These are phyloP conservation scores for Phalangium opilio DNA, from an alignment of 2,888 invertebrate species.

Conservation along the genomic window DNA sequence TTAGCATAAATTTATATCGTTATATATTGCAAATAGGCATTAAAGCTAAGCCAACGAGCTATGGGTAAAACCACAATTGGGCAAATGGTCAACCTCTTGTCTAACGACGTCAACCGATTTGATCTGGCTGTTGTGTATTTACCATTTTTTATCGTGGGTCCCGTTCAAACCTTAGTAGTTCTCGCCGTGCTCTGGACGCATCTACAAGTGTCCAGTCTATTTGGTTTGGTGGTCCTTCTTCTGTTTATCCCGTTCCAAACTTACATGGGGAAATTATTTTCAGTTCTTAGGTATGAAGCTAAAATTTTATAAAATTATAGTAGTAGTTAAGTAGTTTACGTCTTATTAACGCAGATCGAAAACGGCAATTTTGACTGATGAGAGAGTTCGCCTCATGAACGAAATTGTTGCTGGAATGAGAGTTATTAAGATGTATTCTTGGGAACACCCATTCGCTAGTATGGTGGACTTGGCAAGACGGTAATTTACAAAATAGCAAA, in stretches of 20 bases:
- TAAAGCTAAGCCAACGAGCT: conserved; percentile 61
- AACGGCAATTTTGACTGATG: conserved; percentile 73
- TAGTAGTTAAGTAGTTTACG: too few relatives aligned
- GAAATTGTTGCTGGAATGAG: conserved; percentile 86
- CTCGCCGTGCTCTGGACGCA: conserved; percentile 62
- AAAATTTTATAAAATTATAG: too few relatives aligned
- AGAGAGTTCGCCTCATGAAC: conserved; percentile 79
- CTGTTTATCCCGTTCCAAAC: conserved; percentile 71
- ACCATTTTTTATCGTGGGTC: conserved; percentile 84
- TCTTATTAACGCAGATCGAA: too few relatives aligned
- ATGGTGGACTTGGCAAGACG: conserved; percentile 60
- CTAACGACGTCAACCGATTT: conserved; percentile 86
- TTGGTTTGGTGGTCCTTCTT: conserved; percentile 61
- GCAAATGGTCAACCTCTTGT: conserved; percentile 80
- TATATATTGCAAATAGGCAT: conserved; percentile 48
- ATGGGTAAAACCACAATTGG: conserved; percentile 75
- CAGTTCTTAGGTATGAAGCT: conserved; percentile 45
- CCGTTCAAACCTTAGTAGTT: conserved; percentile 61
- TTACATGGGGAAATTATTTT: conserved; percentile 34
- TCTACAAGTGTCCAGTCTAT: conserved; percentile 48
- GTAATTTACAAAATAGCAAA: conserved; percentile 33
- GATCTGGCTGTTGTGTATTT: conserved; percentile 66
- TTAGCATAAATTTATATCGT: too few relatives aligned
- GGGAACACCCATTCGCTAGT: conserved; percentile 75
- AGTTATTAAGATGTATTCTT: conserved; percentile 93